A percentile compares a stretch with the other conserved stretches of the same genome.
phyloP scores from a whole-genome alignment of 2,113 vertebrate genomes.

The Lepidothrix coronata region DNA sequence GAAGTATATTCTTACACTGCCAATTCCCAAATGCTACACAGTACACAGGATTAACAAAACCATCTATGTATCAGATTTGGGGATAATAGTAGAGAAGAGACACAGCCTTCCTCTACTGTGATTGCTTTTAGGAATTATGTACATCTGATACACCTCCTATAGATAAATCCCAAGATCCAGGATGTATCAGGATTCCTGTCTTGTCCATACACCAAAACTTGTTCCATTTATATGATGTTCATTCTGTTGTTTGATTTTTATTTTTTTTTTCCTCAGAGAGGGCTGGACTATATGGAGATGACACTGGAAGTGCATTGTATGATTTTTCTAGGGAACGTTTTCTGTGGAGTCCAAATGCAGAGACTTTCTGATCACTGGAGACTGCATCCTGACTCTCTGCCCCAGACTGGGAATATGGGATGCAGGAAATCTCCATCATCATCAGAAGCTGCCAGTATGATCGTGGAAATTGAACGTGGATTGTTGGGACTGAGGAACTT shows the following conservation, averaged over 20 bases:
- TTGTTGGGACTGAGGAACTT: background rate
- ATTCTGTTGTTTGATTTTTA: background rate
- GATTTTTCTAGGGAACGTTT: background rate
- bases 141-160: background rate
- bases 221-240: background rate
- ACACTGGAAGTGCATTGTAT: background rate
- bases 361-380: background rate
- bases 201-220: background rate
- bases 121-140: background rate
- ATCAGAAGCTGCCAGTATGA: background rate
- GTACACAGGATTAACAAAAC: background rate
- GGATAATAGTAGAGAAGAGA: background rate
- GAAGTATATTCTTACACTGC: background rate
- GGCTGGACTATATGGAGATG: background rate
- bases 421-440: background rate
- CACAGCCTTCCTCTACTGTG: background rate
- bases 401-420: background rate
- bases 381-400: background rate
- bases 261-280: background rate
- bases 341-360: background rate
- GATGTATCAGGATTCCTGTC: background rate
- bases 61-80: background rate
- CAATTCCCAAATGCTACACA: background rate
- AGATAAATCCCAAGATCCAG: background rate
- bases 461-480: background rate